Conservation (phyloP, 2,888 invertebrate genomes). For the Ichneumoninae sp. region DNA sequence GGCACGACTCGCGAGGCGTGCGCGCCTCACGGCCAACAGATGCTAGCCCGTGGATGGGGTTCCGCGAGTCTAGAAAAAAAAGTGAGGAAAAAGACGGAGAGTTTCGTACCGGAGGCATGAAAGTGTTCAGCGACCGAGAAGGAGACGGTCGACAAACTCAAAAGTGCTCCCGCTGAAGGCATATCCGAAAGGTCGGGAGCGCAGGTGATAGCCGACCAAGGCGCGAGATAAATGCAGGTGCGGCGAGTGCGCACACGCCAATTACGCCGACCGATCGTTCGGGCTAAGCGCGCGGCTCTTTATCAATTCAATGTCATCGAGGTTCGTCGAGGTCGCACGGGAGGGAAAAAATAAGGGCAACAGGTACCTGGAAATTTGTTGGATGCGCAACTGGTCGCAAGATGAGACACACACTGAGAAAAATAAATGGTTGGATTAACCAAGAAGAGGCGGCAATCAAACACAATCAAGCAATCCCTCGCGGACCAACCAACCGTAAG, state of each 20-base stretch:
- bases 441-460: no score
- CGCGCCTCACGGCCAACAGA: constrained; percentile 66
- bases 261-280: not conserved
- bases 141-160: constrained; percentile 32
- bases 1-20: constrained; percentile 72
- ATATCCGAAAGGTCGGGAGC: constrained; percentile 16
- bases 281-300: constrained; percentile 2
- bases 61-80: constrained; percentile 41
- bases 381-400: constrained; percentile 22
- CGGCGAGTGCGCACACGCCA: constrained; percentile 55
- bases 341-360: constrained; percentile 22
- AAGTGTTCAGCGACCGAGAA: constrained; percentile 35
- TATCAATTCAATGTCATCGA: constrained; percentile 56
- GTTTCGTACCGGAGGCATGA: not conserved
- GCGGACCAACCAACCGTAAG: no score
- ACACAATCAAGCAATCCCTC: no score
- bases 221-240: constrained; percentile 58
- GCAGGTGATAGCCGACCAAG: constrained; percentile 53
- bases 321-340: constrained; percentile 41
- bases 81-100: constrained; percentile 8
- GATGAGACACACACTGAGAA: no score
- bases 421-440: no score
- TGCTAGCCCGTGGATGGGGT: constrained; percentile 57
- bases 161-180: constrained; percentile 15
- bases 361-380: not conserved